phyloP scores from a whole-genome alignment of 1,140 invertebrate genomes.

The Reticulitermes speratus region DNA sequence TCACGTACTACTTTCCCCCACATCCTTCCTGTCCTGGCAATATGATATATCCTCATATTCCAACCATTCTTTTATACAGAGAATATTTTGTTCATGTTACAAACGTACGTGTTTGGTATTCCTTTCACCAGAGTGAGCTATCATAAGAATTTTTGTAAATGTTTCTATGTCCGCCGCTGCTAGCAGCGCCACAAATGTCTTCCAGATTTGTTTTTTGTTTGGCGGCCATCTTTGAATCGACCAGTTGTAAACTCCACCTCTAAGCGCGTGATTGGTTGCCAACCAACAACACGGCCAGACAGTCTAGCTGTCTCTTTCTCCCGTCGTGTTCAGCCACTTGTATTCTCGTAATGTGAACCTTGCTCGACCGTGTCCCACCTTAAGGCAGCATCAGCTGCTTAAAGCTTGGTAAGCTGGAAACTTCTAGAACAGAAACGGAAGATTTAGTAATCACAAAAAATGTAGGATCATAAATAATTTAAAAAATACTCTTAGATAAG shows the following conservation, averaged over 20 bases:
- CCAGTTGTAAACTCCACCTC: background rate
- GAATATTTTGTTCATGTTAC: background rate
- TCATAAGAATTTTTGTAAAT: background rate
- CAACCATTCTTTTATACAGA: background rate
- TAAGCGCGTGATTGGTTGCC: background rate
- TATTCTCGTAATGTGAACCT: background rate
- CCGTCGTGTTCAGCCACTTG: background rate
- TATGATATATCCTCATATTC: background rate
- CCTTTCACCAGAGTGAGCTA: background rate
- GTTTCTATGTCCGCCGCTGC: background rate
- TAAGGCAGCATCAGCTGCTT: background rate
- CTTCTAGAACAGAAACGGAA: background rate
- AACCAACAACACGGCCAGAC: background rate
- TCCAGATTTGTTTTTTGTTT: conserved; percentile 1
- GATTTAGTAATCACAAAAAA: background rate
- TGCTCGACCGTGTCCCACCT: background rate
- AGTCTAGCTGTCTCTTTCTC: background rate
- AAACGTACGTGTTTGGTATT: background rate
- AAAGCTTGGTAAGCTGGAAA: background rate
- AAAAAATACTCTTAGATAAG: background rate
- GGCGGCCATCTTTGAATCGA: conserved; percentile 16
- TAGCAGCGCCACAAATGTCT: background rate
- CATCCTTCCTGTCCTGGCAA: background rate
- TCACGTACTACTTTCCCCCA: background rate
- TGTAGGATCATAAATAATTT: background rate